Base-by-base conservation (phyloP, 2,113 vertebrate species). In the Phyllostomus discolor region DNA sequence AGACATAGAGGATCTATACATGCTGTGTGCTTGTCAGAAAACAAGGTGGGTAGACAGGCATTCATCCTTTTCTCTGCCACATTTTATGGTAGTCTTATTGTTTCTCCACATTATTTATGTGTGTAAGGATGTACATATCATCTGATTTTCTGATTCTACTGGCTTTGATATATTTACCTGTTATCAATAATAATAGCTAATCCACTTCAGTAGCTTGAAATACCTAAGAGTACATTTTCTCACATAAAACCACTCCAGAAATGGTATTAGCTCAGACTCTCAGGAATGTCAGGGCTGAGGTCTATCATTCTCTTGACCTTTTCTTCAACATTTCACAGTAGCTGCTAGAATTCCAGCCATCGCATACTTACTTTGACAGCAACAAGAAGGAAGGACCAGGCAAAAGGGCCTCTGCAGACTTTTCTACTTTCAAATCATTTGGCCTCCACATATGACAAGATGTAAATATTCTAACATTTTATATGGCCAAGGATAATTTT, bases 391-490 rank as follows among this genome's bases (percentile, higher is more conserved):
- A 57, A 93, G 28, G 46, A 31, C 57, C 31, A 35, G 22, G 33
- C 22, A 24, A 87, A 79, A 54, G 24, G 12, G 7, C 15, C 88
- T 94, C 59, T 88, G 31, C 16, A 91, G 31, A 50, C 15, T 16
- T 93, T 79, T 46, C 35, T 90, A 35, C 41, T 86, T 93, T 91
- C 26, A 84, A 28, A 79, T 88, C 10, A 83, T 62, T 96, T 80
- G n/a, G 38, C 31, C 69, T n/a, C 31, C 15, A 7, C 35, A 59
- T 83, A 41, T 67, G 64, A 90, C 10, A 31, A 35, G 22, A 90
- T 52, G 4, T 38, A 79, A n/a, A 79, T 91, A 73, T 91, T 92
- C 50, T 73, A n/a, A 84, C n/a, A 69, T 10, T 89, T 87, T 70
- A 50, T 66, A 57, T 91, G 54, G 48, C 28, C 41, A 50, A 78